A percentile compares a stretch with the other conserved stretches of the same genome.
Conservation (phyloP, 1,140 invertebrate species). For the Eciton burchellii region DNA sequence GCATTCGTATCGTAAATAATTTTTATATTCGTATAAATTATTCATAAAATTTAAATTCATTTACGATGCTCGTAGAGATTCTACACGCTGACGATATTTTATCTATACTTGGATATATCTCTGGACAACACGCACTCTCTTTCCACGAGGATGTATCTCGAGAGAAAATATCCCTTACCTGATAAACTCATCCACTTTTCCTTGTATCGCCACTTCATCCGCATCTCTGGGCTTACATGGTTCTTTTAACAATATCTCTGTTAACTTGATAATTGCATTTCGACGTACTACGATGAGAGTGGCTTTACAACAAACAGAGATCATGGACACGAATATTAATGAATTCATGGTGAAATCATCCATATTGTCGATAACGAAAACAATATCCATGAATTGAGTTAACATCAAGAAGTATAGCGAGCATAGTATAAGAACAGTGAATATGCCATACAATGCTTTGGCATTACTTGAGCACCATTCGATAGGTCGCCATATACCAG, state of each 20-base stretch:
- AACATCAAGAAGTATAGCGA: slow-evolving; percentile 13
- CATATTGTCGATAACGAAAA: slow-evolving; percentile 36
- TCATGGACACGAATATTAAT: slow-evolving; percentile 15
- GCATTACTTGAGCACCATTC: slow-evolving; percentile 29
- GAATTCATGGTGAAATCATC: slow-evolving; percentile 25
- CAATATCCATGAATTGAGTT: slow-evolving; percentile 40
- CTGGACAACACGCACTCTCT: no score
- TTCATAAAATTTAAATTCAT: no score
- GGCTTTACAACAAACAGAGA: slow-evolving; percentile 37
- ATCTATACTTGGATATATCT: no score
- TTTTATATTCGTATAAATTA: no score
- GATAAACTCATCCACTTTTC: slow-evolving; percentile 32
- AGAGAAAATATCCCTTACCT: not conserved
- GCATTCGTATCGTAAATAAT: no score
- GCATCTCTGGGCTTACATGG: slow-evolving; percentile 23
- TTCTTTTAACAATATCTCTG: not conserved
- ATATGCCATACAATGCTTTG: slow-evolving; percentile 11
- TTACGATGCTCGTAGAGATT: no score
- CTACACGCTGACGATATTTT: no score
- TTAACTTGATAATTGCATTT: slow-evolving; percentile 8
- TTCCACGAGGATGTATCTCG: no score
- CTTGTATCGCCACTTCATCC: slow-evolving; percentile 20
- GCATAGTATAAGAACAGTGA: not conserved
- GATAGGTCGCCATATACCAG: slow-evolving; percentile 48
- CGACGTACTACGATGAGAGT: slow-evolving; percentile 9